Percentiles rank a stretch among this genome's conserved stretches.
Conservation (phyloP, 2,797 vertebrate genomes). For the Gymnoscopelus braueri region DNA sequence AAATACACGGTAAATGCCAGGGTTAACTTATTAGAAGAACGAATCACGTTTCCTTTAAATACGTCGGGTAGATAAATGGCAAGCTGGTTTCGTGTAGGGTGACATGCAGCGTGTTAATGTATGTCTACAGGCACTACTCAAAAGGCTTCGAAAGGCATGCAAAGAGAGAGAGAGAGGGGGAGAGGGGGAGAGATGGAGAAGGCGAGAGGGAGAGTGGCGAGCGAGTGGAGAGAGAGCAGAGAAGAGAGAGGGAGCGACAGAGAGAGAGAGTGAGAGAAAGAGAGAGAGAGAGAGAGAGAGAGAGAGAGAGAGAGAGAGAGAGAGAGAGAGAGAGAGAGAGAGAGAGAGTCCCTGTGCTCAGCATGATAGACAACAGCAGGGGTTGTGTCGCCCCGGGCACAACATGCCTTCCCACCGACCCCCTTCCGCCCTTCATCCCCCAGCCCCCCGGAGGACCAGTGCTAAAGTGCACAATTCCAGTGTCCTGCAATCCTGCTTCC, state of each 20-base stretch:
- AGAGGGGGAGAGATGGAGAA: slow-evolving; percentile 24
- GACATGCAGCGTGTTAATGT: slow-evolving; percentile 76
- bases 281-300: slow-evolving; percentile 18
- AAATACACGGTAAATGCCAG: slow-evolving; percentile 69
- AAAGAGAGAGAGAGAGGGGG: slow-evolving; percentile 53
- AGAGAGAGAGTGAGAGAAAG: slow-evolving; percentile 29
- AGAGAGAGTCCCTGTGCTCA: slow-evolving; percentile 56
- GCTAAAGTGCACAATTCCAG: slow-evolving; percentile 64
- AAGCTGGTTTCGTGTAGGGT: slow-evolving; percentile 72
- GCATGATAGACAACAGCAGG: slow-evolving; percentile 70
- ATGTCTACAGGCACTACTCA: slow-evolving; percentile 76
- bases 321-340: slow-evolving; percentile 35
- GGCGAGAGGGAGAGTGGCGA: slow-evolving; percentile 18
- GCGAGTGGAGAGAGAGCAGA: not conserved
- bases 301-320: slow-evolving; percentile 20
- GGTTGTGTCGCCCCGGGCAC: slow-evolving; percentile 60
- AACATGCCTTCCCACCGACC: slow-evolving; percentile 44
- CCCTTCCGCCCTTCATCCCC: slow-evolving; percentile 17
- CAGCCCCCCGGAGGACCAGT: slow-evolving; percentile 54
- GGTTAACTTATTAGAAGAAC: slow-evolving; percentile 57
- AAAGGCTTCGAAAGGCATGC: slow-evolving; percentile 72
- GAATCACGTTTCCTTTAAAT: slow-evolving; percentile 67
- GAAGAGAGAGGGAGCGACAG: slow-evolving; percentile 5
- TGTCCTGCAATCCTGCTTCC: slow-evolving; percentile 39
- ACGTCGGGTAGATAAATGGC: slow-evolving; percentile 67